These are phyloP conservation scores for Drosophila guanche DNA, from an alignment of 1,140 invertebrate genomes.

Conservation along the genomic window DNA sequence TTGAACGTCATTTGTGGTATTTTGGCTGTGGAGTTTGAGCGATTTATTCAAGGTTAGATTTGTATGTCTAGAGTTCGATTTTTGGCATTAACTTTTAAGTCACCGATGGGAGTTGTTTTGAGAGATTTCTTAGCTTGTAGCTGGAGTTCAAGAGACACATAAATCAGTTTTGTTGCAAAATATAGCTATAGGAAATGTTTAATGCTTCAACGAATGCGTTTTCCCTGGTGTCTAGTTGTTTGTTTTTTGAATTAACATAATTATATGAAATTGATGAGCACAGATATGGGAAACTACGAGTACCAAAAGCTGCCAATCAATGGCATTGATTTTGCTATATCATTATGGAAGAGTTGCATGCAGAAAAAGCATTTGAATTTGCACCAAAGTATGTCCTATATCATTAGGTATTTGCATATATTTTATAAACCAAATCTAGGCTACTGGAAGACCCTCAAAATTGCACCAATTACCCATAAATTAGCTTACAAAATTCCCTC, in stretches of 20 bases:
- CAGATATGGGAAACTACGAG: too few relatives aligned
- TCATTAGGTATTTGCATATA: too few relatives aligned
- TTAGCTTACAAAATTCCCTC: too few relatives aligned
- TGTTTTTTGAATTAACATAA: too few relatives aligned
- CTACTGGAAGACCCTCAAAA: too few relatives aligned
- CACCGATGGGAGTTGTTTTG: conserved; percentile 7
- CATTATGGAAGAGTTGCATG: not conserved
- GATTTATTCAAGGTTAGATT: conserved; percentile 53
- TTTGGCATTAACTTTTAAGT: conserved; percentile 24
- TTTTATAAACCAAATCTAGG: too few relatives aligned
- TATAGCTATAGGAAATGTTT: conserved; percentile 18
- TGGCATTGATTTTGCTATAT: too few relatives aligned
- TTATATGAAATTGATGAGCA: too few relatives aligned
- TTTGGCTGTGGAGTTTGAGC: conserved; percentile 24
- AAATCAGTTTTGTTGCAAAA: conserved; percentile 11
- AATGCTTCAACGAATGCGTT: conserved; percentile 5
- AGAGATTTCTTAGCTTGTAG: conserved; percentile 10
- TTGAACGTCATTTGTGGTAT: conserved; percentile 45
- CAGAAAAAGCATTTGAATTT: not conserved
- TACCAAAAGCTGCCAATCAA: too few relatives aligned
- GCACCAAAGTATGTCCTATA: too few relatives aligned
- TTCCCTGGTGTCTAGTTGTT: not conserved
- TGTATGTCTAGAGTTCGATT: conserved; percentile 10
- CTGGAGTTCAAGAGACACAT: conserved; percentile 30
- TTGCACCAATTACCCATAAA: too few relatives aligned